phyloP scores from a whole-genome alignment of 2,797 vertebrate genomes.

The Poecile montanus region DNA sequence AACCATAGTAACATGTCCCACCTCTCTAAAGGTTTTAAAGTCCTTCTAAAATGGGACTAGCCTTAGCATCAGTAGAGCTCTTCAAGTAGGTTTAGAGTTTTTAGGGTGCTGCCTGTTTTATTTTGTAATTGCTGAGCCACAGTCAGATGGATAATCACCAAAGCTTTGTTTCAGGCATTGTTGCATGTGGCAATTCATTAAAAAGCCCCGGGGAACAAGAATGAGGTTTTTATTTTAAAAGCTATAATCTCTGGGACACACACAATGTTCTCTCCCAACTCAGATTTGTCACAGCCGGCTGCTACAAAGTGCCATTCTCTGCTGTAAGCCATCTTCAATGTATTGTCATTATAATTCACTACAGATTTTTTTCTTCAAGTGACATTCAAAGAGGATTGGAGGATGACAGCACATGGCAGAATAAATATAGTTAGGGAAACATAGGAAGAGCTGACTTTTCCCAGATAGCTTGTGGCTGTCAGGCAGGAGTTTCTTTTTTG shows the following conservation, averaged over 20 bases:
- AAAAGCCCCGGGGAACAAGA: slow-evolving; percentile 3
- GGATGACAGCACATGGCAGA: slow-evolving; percentile 31
- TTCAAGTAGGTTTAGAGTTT: not conserved
- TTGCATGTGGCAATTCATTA: slow-evolving; percentile 23
- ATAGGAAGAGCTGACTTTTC: not conserved
- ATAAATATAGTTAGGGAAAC: slow-evolving; percentile 17
- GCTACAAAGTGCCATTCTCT: slow-evolving; percentile 15
- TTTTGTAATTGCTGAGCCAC: not conserved
- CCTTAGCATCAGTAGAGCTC: not conserved
- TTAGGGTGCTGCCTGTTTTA: not conserved
- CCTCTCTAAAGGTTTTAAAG: not conserved
- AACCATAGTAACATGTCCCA: not conserved
- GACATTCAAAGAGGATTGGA: slow-evolving; percentile 10
- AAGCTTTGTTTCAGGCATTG: not conserved
- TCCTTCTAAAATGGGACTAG: not conserved
- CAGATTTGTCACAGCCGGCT: slow-evolving; percentile 41
- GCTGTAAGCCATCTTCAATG: slow-evolving; percentile 27
- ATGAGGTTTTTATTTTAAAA: slow-evolving; percentile 61
- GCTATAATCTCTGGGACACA: slow-evolving; percentile 23
- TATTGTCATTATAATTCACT: slow-evolving; percentile 45
- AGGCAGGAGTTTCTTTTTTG: slow-evolving; percentile 18
- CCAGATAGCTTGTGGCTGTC: slow-evolving; percentile 1
- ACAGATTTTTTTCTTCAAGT: slow-evolving; percentile 19
- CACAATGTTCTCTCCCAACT: slow-evolving; percentile 22
- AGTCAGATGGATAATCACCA: not conserved